Base-by-base conservation (phyloP, 1,140 invertebrate species). In the Cyrtorhinus lividipennis region DNA sequence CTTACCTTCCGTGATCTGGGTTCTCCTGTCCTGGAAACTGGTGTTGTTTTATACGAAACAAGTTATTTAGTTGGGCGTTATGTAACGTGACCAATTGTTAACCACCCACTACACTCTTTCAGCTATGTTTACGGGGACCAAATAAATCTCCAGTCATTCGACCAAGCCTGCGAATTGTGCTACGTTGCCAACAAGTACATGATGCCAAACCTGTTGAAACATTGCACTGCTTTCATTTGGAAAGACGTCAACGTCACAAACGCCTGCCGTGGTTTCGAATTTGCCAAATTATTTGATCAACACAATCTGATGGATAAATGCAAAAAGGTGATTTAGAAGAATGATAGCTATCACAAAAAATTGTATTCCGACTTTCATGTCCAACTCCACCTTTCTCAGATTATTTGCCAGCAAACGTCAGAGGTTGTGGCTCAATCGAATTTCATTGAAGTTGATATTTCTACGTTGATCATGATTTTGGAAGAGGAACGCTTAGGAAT, bases 161-260 rank as follows among this genome's bases (percentile, higher is more conserved):
- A 90, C 67, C 82, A 89, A 69, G 88, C 86, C 0, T 90, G 86
- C 73, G 87, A 91, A 67, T 73, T 90, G 13, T 90, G 87, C 71
- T 92, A 90, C 73, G 87, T 85, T 62, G 88, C 87, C 18, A 91
- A 91, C 69, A 92, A 92, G 68, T 92, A 91, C 68, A 89, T 91
- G 86, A 70, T 92, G 18, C 87, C 88, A 0, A 80, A 83, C 72
- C 75, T 92, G 5, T 85, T 90, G 0, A 83, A 87, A 65, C 80
- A 86, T 68, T 92, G 88, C 69, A 90, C 85, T 0, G 80, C 82
- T 63, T 90, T 83, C 71, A 75, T 92, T 25, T 90, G 86, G 85
- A 84, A 83, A 1, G 86, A 90, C 72, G 73, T 92, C 1, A 81
- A 84, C 65, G 81, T 86, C 0, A 84, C 82, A 65, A 90, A 89